phyloP scores from a whole-genome alignment of 2,113 vertebrate genomes.

The Cebus imitator region DNA sequence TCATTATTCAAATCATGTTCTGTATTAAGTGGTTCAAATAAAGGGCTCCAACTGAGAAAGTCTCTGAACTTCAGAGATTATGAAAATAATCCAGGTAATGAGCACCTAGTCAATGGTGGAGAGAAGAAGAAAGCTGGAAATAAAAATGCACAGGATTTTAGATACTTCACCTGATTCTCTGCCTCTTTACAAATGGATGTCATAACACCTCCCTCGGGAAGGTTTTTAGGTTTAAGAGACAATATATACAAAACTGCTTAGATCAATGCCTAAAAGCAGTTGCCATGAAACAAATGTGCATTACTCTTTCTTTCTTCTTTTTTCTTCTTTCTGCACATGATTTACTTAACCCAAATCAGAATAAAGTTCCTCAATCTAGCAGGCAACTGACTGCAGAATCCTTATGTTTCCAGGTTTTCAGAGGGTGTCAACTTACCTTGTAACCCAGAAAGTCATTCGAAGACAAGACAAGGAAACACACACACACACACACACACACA shows the following conservation, averaged over 20 bases:
- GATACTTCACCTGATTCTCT: rapidly evolving
- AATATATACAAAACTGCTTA: rapidly evolving
- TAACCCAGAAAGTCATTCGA: neutral
- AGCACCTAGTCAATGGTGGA: neutral
- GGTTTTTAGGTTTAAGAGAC: neutral
- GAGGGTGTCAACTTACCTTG: neutral
- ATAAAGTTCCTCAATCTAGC: neutral
- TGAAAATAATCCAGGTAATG: neutral
- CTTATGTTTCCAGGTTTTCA: neutral
- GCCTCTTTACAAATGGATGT: neutral
- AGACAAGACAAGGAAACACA: neutral
- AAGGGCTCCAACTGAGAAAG: neutral
- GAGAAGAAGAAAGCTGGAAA: neutral
- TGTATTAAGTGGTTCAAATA: neutral
- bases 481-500: neutral
- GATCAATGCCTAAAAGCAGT: neutral
- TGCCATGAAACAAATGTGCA: rapidly evolving
- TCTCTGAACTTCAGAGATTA: neutral
- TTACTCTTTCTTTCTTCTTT: neutral
- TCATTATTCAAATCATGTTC: neutral
- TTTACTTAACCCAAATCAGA: neutral
- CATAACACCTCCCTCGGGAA: too few species aligned
- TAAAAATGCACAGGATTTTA: rapidly evolving
- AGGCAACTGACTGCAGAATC: neutral
- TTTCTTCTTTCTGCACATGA: neutral